Evolutionary conservation across 2,888 invertebrate genomes (phyloP).

Genomic region (Venusia cambrica): DNA sequence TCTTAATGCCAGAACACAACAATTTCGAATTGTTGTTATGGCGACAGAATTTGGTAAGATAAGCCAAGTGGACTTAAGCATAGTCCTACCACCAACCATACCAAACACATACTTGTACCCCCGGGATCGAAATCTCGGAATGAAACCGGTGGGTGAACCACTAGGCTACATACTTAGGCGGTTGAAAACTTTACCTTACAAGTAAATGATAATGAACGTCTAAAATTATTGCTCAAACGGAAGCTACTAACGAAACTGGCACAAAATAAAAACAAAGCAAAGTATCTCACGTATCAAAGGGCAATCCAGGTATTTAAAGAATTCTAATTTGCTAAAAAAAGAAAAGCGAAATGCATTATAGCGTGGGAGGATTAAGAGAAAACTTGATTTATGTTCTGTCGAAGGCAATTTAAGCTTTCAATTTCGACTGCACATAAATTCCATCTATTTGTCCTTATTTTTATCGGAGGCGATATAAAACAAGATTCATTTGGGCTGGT

Average conservation of each 20-base stretch:
- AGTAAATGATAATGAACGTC: too few relatives aligned
- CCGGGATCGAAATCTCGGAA: too few relatives aligned
- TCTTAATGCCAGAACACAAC: too few relatives aligned
- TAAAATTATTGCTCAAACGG: too few relatives aligned
- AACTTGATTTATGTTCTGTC: slow-evolving; percentile 39
- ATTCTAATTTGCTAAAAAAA: slow-evolving; percentile 61
- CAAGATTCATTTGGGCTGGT: slow-evolving; percentile 15
- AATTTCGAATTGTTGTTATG: too few relatives aligned
- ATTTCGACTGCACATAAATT: slow-evolving; percentile 22
- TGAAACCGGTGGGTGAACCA: too few relatives aligned
- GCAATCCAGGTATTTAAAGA: slow-evolving; percentile 52
- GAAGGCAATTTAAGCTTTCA: slow-evolving; percentile 27
- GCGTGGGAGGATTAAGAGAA: slow-evolving; percentile 46
- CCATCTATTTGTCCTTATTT: slow-evolving; percentile 20
- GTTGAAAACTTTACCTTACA: too few relatives aligned
- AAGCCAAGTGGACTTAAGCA: too few relatives aligned
- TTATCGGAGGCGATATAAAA: slow-evolving; percentile 18
- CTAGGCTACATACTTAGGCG: too few relatives aligned
- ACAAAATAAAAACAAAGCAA: slow-evolving; percentile 39
- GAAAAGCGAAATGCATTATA: slow-evolving; percentile 36
- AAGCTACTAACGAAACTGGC: slow-evolving; percentile 24
- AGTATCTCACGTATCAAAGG: slow-evolving; percentile 46
- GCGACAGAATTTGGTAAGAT: too few relatives aligned
- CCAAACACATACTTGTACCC: too few relatives aligned
- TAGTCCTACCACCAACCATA: too few relatives aligned